Evolutionary conservation across 2,888 invertebrate species (phyloP).

Genomic region (Empis stercorea): DNA sequence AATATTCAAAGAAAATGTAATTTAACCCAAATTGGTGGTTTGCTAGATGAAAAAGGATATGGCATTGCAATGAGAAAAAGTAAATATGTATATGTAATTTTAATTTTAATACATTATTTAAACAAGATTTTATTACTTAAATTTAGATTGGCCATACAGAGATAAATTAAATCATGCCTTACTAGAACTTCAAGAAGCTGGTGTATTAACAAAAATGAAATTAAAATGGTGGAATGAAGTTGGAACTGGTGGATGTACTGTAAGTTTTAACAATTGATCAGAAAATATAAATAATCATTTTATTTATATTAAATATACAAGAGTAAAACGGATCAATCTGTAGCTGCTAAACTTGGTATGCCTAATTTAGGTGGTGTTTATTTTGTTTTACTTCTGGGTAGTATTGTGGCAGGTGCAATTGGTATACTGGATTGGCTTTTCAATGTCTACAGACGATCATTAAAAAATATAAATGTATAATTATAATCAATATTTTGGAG

Average conservation of each 20-base stretch:
- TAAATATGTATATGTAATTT: no score
- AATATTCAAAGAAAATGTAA: constrained; percentile 51
- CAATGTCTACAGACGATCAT: constrained; percentile 6
- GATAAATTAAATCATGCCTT: constrained; percentile 69
- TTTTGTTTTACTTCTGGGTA: constrained; percentile 44
- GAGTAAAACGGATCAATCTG: constrained; percentile 9
- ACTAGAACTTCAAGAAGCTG: constrained; percentile 72
- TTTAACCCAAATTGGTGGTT: constrained; percentile 45
- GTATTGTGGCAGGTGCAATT: constrained; percentile 28
- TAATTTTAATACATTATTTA: no score
- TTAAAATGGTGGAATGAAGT: constrained; percentile 85
- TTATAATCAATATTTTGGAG: no score
- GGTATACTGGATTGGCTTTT: constrained; percentile 30
- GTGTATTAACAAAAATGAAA: constrained; percentile 62
- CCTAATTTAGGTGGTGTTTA: constrained; percentile 54
- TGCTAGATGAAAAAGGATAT: constrained; percentile 59
- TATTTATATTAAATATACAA: no score
- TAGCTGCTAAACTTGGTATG: constrained; percentile 42
- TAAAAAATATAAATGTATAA: neutral
- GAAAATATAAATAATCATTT: constrained; percentile 1
- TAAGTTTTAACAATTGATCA: neutral
- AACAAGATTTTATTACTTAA: no score
- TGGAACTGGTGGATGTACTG: constrained; percentile 43
- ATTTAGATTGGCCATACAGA: constrained; percentile 41
- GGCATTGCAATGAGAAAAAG: constrained; percentile 57